Conservation (phyloP, 2,797 vertebrate genomes). For the Clarias fuscus region DNA sequence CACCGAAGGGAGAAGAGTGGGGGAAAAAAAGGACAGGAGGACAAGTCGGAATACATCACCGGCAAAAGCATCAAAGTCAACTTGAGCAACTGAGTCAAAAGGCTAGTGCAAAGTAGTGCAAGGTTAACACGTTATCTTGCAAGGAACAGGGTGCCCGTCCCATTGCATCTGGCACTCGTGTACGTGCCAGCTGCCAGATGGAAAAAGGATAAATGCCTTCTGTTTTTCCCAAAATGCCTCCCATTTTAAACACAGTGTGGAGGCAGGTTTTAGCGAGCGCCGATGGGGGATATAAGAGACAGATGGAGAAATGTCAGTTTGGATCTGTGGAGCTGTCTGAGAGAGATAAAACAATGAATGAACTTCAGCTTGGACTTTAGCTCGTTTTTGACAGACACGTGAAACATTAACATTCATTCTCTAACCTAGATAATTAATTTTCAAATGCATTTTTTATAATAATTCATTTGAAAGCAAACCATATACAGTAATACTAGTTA, state of each 20-base stretch:
- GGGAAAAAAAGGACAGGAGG: background rate
- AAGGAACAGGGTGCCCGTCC: constrained; percentile 39
- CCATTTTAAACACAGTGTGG: constrained; percentile 44
- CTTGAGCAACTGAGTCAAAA: constrained; percentile 20
- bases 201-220: constrained; percentile 48
- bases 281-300: constrained; percentile 19
- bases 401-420: background rate
- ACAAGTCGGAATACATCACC: constrained; percentile 11
- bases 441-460: too few species aligned
- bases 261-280: constrained; percentile 25
- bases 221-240: constrained; percentile 38
- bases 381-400: background rate
- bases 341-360: constrained; percentile 26
- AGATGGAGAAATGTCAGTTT: constrained; percentile 40
- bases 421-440: background rate
- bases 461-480: background rate
- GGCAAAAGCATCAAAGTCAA: constrained; percentile 11
- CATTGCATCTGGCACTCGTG: constrained; percentile 46
- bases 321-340: constrained; percentile 18
- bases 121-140: constrained; percentile 46
- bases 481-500: background rate
- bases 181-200: constrained; percentile 49
- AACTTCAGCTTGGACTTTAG: constrained; percentile 24
- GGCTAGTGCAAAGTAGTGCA: constrained; percentile 28
- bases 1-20: background rate